Evolutionary conservation across 2,888 invertebrate species (phyloP).

Genomic region (Volucella inanis): DNA sequence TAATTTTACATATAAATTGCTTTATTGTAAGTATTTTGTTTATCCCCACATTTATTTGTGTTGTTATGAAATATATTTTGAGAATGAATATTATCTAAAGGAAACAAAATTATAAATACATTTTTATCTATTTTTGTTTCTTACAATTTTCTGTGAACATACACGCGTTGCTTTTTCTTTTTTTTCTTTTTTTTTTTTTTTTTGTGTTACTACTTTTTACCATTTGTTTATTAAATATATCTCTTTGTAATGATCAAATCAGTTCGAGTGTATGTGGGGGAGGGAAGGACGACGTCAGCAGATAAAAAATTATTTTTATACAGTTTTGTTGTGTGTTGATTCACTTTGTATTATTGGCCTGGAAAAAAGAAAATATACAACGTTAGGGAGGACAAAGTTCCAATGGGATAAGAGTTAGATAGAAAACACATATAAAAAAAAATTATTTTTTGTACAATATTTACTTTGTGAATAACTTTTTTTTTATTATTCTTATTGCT

Average conservation of each 20-base stretch:
- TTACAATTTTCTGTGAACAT: conserved; percentile 47
- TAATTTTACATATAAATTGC: conserved; percentile 64
- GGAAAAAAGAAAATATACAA: conserved; percentile 57
- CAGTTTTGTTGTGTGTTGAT: conserved; percentile 75
- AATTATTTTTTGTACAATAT: conserved; percentile 37
- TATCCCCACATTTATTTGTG: conserved; percentile 57
- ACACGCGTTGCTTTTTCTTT: conserved; percentile 43
- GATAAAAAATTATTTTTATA: conserved; percentile 77
- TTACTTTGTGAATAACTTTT: conserved; percentile 69
- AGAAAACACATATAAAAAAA: background rate
- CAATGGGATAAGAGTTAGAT: background rate
- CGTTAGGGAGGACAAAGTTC: background rate
- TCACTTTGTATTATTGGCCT: conserved; percentile 81
- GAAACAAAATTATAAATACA: no score
- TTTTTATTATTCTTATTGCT: conserved; percentile 56
- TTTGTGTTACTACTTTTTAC: conserved; percentile 57
- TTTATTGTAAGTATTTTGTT: conserved; percentile 42
- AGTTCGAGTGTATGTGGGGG: conserved; percentile 73
- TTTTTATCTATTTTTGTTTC: conserved; percentile 24
- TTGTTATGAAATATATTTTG: conserved; percentile 54
- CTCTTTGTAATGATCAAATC: conserved; percentile 75
- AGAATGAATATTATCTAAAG: conserved; percentile 15
- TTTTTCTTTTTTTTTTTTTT: conserved; percentile 25
- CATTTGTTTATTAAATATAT: conserved; percentile 76
- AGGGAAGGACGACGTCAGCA: conserved; percentile 80